Percentiles rank a stretch among this genome's conserved stretches.
These are phyloP conservation scores for Oxygymnocypris stewartii DNA, from an alignment of 2,113 vertebrate species.

Conservation along the genomic window DNA sequence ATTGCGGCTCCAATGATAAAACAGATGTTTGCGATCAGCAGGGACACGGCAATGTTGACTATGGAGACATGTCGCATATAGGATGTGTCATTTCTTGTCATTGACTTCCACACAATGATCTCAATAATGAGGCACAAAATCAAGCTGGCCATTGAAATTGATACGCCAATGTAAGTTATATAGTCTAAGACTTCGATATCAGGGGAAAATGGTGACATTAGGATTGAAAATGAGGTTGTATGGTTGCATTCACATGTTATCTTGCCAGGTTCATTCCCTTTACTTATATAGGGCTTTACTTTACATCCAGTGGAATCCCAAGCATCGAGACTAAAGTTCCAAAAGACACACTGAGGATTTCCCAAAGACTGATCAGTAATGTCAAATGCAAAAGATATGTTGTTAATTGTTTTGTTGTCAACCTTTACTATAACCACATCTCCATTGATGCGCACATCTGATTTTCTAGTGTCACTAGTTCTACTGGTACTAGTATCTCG, in stretches of 20 bases:
- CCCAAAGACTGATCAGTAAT: slow-evolving; percentile 66
- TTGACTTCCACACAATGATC: slow-evolving; percentile 74
- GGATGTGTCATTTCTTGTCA: slow-evolving; percentile 78
- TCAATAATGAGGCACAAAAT: slow-evolving; percentile 82
- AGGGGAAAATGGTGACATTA: slow-evolving; percentile 75
- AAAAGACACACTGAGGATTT: slow-evolving; percentile 77
- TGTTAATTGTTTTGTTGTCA: background rate
- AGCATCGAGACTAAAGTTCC: slow-evolving; percentile 71
- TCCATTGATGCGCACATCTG: slow-evolving; percentile 63
- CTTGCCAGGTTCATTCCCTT: rapidly evolving
- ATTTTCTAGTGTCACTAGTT: too few relatives aligned
- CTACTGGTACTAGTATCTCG: slow-evolving; percentile 34
- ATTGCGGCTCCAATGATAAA: slow-evolving; percentile 76
- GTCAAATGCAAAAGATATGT: slow-evolving; percentile 72
- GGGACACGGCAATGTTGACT: slow-evolving; percentile 81
- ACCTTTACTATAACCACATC: slow-evolving; percentile 73
- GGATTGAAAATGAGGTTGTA: slow-evolving; percentile 84
- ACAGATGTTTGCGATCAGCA: slow-evolving; percentile 80
- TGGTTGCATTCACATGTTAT: slow-evolving; percentile 78
- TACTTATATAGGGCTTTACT: too few relatives aligned
- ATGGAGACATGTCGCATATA: slow-evolving; percentile 84
- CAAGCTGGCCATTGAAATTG: slow-evolving; percentile 80
- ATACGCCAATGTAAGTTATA: slow-evolving; percentile 75
- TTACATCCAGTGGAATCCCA: slow-evolving; percentile 76
- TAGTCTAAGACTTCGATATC: background rate